Base-by-base conservation (phyloP, 2,888 invertebrate genomes). In the Ophioninae sp. region DNA sequence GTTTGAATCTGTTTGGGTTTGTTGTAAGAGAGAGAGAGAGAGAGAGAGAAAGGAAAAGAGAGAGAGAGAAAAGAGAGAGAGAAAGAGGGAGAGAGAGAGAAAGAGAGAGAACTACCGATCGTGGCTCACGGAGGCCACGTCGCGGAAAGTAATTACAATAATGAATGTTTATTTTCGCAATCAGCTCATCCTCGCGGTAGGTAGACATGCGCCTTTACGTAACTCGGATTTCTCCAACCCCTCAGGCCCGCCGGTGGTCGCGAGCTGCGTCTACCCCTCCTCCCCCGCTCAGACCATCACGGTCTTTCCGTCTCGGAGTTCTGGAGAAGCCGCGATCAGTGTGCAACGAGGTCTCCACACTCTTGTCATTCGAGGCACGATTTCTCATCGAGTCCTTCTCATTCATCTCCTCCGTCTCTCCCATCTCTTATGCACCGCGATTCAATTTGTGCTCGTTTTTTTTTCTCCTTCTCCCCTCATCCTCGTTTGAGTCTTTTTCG, bases 91-190 rank as follows among this genome's bases (percentile, higher is more conserved):
- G 13, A 44, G 44, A 44, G 44, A 44, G 44, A 44, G 44, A 44
- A 13, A 44, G 44, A 44, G 44, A 44, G 44, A 44, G 44, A 37
- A 13, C 57, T 39, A 72, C 76, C 86, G 85, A 86, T 85, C 88
- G 84, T 84, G 85, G 88, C 88, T 89, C 88, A 84, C 86, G 87
- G 88, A 79, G 84, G 79, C 84, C 89, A 85, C 90, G 89, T 90
- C 89, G 89, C 89, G 88, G 89, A 89, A 90, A 91, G 90, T 91
- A 91, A 91, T 91, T 91, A 91, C 91, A 90, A 91, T 91, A 91
- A 91, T 91, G 91, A 91, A 91, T 91, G 91, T 91, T 91, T 91
- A 90, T 91, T 91, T 90, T 90, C 90, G 90, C 90, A 91, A 91
- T 91, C 90, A 90, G 89, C 88, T 88, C 88, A 88, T 90, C 89